Evolutionary conservation across 2,888 invertebrate genomes (phyloP), one percentile per base, ranked within the genome.

Genomic region (Tetranychus piercei): DNA sequence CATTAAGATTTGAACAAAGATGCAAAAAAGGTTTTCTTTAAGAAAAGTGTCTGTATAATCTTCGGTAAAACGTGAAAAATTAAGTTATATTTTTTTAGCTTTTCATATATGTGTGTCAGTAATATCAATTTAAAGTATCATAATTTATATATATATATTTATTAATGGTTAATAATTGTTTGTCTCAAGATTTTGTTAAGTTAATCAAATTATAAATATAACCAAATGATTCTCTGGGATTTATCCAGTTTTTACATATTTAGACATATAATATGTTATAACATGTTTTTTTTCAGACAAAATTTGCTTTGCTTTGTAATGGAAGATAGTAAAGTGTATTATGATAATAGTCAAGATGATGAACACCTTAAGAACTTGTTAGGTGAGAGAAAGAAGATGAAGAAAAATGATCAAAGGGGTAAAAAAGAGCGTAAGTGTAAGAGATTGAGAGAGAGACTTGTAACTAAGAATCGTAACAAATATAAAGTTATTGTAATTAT

Each of bases 391-490:
- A 55, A 15, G 55, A 55, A 55, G 55, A 15, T 34, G 34, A 34
- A 34, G 34, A 34, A 34, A 34, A 34, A 34, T 34, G 34, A 34
- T 34, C 4, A 34, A 34, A 34, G 34, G 34, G 34, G 34, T 34
- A 34, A 34, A 34, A 34, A 34, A 34, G 34, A 34, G 34, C 5
- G 23, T 23, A 23, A n/a, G 23, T 23, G 1, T 23, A 23, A 55
- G 55, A 55, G 55, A 55, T 9, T 15, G 55, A 55, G 55, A 55
- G 55, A 55, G 55, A 55, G 55, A 55, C 55, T 55, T 55, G 55
- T 55, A 55, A 55, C 55, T 55, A 55, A 55, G 55, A 55, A 55
- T 55, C 55, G 55, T 55, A 55, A 55, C 55, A 55, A 55, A 55
- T 55, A 55, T 55, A 55, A 55, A 55, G 55, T 55, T 34, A 34